Evolutionary conservation across 2,797 vertebrate species (phyloP).

Genomic region (Urocyon cinereoargenteus): DNA sequence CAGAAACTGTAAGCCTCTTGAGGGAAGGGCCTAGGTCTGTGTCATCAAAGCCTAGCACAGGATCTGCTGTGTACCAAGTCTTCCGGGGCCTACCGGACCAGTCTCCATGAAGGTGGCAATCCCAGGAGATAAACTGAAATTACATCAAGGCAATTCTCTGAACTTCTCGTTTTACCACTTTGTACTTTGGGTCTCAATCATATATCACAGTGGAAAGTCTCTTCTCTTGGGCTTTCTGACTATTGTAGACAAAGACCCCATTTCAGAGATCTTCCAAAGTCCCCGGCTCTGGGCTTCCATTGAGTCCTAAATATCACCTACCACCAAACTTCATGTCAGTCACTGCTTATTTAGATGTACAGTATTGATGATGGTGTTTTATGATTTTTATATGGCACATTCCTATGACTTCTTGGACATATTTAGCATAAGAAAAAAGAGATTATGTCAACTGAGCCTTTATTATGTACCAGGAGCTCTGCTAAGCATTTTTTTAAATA

Average conservation of each 20-base stretch:
- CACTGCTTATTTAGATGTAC: not conserved
- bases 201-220: not conserved
- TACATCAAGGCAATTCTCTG: not conserved
- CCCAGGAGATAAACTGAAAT: not conserved
- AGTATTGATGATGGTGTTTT: not conserved
- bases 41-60: not conserved
- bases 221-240: not conserved
- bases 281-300: not conserved
- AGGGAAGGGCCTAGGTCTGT: not conserved
- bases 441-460: not conserved
- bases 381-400: not conserved
- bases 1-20: not conserved
- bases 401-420: not conserved
- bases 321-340: not conserved
- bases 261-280: not conserved
- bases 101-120: not conserved
- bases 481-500: not conserved
- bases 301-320: slow-evolving; percentile 36
- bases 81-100: not conserved
- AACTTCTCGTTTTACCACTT: not conserved
- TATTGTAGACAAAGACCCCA: not conserved
- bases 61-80: not conserved
- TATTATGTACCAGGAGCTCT: not conserved
- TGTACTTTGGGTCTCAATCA: slow-evolving; percentile 3
- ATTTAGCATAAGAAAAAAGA: slow-evolving; percentile 55